phyloP scores from a whole-genome alignment of 2,797 vertebrate species.

The Otolemur crassicaudatus region DNA sequence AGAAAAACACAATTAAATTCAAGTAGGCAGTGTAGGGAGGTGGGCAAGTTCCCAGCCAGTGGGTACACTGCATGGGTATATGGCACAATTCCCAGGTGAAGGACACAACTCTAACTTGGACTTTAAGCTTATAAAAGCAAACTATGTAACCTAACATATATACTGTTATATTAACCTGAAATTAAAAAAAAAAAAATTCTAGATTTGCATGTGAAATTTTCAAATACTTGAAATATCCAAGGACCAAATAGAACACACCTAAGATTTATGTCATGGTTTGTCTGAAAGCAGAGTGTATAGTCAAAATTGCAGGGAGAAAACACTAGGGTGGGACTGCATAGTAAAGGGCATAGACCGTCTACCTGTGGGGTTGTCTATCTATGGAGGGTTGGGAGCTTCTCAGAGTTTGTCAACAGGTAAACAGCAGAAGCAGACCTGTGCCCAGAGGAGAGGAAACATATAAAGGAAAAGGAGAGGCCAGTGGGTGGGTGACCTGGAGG shows the following conservation, averaged over 20 bases:
- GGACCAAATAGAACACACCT: background rate
- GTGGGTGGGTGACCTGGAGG: fast-evolving
- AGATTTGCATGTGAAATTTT: background rate
- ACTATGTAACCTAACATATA: no score
- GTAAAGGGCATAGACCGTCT: background rate
- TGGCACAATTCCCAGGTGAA: no score
- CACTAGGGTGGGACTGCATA: fast-evolving
- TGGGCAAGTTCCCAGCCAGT: no score
- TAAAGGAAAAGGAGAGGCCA: background rate
- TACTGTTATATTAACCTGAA: no score
- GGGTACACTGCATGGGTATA: no score
- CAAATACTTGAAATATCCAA: background rate
- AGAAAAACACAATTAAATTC: no score
- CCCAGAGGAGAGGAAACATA: fast-evolving
- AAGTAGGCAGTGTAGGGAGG: no score
- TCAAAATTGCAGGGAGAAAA: fast-evolving
- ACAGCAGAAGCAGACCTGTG: background rate
- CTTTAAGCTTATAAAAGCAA: no score
- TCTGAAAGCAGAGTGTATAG: fast-evolving
- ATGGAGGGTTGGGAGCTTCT: background rate
- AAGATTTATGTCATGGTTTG: background rate
- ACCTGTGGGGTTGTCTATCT: fast-evolving
- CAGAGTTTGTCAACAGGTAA: background rate
- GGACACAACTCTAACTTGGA: no score
- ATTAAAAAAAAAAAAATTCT: background rate